Percentiles rank a stretch among this genome's conserved stretches.
phyloP scores from a whole-genome alignment of 2,797 vertebrate species.

The Eleutherodactylus coqui region DNA sequence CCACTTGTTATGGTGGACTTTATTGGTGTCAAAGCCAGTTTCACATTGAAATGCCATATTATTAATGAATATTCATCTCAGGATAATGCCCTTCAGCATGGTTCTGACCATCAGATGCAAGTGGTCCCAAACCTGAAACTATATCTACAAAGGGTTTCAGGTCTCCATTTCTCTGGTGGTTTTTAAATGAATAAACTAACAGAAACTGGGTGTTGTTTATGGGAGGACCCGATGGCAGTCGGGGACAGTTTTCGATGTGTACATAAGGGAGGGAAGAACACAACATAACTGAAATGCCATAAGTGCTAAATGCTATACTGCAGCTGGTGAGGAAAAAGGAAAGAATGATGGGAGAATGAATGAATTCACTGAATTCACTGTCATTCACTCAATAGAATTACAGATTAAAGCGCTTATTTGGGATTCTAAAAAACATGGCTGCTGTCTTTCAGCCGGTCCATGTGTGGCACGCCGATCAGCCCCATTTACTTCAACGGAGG shows the following conservation, averaged over 20 bases:
- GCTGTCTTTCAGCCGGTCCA: not conserved
- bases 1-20: too few species aligned
- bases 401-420: not conserved
- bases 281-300: slow-evolving; percentile 16
- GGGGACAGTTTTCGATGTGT: not conserved
- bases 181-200: slow-evolving; percentile 13
- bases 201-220: slow-evolving; percentile 15
- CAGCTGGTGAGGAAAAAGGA: slow-evolving; percentile 10
- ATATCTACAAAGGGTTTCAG: not conserved
- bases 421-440: not conserved
- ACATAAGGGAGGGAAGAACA: slow-evolving; percentile 17
- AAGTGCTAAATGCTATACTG: slow-evolving; percentile 12
- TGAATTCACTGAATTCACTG: not conserved
- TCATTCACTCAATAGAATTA: not conserved
- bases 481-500: not conserved
- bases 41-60: not conserved
- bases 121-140: not conserved
- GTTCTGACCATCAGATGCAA: not conserved
- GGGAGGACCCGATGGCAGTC: slow-evolving; percentile 14
- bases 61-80: not conserved
- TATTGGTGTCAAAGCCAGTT: not conserved
- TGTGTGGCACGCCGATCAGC: not conserved
- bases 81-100: not conserved
- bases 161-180: not conserved
- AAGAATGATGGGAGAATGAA: not conserved